Evolutionary conservation across 2,113 vertebrate species (phyloP).

Genomic region (Apus apus): DNA sequence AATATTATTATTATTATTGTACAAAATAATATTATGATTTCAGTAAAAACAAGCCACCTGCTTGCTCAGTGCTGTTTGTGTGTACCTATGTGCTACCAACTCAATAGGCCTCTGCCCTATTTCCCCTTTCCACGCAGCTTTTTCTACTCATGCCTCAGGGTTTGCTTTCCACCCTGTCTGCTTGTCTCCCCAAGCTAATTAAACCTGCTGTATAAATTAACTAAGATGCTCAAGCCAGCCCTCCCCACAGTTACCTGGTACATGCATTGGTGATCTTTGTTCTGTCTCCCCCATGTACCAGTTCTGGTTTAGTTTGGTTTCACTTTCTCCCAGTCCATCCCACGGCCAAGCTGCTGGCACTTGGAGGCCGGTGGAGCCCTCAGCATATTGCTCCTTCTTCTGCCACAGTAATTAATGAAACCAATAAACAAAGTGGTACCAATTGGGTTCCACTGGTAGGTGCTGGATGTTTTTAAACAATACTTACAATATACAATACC

Average conservation of each 20-base stretch:
- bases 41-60: neutral
- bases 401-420: neutral
- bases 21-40: neutral
- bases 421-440: neutral
- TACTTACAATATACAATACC: neutral
- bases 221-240: neutral
- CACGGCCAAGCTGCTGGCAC: neutral
- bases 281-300: accelerated
- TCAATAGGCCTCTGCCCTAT: neutral
- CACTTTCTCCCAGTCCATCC: neutral
- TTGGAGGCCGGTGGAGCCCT: neutral
- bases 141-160: neutral
- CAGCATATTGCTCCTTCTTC: neutral
- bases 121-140: neutral
- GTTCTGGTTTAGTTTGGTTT: neutral
- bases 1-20: no score
- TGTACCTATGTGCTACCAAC: neutral
- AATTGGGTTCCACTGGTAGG: neutral
- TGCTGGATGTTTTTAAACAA: neutral
- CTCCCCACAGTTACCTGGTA: accelerated
- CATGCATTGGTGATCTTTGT: accelerated
- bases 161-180: neutral
- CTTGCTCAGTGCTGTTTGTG: neutral
- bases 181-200: neutral
- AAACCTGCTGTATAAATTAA: neutral